phyloP scores from a whole-genome alignment of 1,140 invertebrate species.

The Magallana gigas region DNA sequence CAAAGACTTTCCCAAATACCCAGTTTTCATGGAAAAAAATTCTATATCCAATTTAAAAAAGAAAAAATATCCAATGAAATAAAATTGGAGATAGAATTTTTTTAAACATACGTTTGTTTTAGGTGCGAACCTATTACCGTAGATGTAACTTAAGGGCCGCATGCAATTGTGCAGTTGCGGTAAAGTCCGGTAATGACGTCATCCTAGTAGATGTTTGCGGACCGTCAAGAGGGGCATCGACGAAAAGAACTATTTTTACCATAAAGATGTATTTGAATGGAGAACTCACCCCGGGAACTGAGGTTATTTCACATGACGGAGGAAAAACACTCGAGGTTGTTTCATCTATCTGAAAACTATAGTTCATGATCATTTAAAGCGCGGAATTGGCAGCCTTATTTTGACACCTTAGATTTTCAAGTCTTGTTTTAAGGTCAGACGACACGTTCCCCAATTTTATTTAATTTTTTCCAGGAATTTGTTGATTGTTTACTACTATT shows the following conservation, averaged over 20 bases:
- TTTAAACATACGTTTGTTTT: background rate
- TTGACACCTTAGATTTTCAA: no score
- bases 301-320: slow-evolving; percentile 54
- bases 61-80: background rate
- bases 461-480: no score
- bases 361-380: no score
- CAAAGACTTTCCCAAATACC: no score
- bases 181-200: slow-evolving; percentile 71
- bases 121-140: slow-evolving; percentile 66
- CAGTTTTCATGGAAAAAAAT: background rate
- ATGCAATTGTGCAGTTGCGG: slow-evolving; percentile 75
- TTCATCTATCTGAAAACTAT: no score
- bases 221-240: slow-evolving; percentile 37
- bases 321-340: slow-evolving; percentile 59
- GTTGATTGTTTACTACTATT: no score
- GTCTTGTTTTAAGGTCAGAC: no score
- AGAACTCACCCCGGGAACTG: slow-evolving; percentile 67
- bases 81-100: no score
- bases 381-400: no score
- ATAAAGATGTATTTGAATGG: slow-evolving; percentile 65
- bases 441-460: no score
- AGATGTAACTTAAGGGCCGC: slow-evolving; percentile 61
- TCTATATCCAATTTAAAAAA: background rate
- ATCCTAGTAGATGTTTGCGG: slow-evolving; percentile 71
- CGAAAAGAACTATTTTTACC: slow-evolving; percentile 42